Evolutionary conservation across 2,797 vertebrate species (phyloP), one percentile per base, ranked within the genome.

Genomic region (Poeciliopsis paucimaculata): DNA sequence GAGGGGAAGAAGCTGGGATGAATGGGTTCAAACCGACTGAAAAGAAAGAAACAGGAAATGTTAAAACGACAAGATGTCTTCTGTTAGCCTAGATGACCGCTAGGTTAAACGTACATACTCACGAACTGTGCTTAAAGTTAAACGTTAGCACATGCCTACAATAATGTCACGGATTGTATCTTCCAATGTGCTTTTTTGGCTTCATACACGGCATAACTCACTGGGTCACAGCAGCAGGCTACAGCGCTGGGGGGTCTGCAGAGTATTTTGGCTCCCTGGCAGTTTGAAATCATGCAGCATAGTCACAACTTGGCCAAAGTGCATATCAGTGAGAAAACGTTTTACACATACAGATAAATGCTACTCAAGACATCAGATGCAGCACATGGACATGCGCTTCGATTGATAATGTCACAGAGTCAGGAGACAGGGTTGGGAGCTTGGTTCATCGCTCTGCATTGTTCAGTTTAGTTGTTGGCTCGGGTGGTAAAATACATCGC

Each of bases 301-400:
- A 74, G 83, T 89, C 79, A 89, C 77, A 89, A 85, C 70, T 77
- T 90, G 80, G 82, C 88, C 85, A 92, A 93, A 91, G 92, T 93
- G 92, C 89, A 82, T 83, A 78, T 85, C 53, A 91, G 86, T 92
- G 85, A 90, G 82, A 88, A 86, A 75, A 90, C 85, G 74, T 85
- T 84, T 53, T 81, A 86, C 75, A 86, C 79, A 81, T 71, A 87
- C 76, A 81, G 73, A 60, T 75, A 87, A 88, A 86, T 53, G 75
- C 80, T 84, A 86, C 70, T 66, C 72, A 55, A 82, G 76, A 82
- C 77, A 81, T 75, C 46, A 53, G 78, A 41, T 77, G 68, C 71
- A 73, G 74, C 55, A 26, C 28, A 73, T 72, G 68, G 77, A 82
- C 75, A 41, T 81, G 86, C 78, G 75, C 71, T 82, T 81, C 62